Evolutionary conservation across 2,113 vertebrate genomes (phyloP), one percentile per base, ranked within the genome.

Genomic region (Talpa occidentalis): DNA sequence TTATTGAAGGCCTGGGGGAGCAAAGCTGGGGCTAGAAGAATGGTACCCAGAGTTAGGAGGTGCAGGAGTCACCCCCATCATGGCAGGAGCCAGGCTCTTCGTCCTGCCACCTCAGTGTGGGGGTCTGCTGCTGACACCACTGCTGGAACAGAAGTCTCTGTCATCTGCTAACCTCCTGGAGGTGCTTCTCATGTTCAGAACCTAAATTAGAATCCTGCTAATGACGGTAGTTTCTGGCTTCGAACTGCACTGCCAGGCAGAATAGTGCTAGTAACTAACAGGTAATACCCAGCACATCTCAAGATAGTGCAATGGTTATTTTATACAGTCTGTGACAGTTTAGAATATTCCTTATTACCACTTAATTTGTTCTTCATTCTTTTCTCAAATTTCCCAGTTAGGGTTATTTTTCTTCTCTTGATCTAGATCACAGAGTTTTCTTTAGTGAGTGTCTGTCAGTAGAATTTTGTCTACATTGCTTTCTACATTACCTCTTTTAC

Each of bases 101-200:
- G 28, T 15, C 35, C 19, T 16, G 70, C 17, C 47, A 11, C 22
- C 19, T 16, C 15, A 0, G 24, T 15, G 19, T 60, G 66, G 66
- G 17, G 0, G 3, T 15, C 10, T 35, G 10, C 11, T 28, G 30
- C 47, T 21, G 22, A 9, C 21, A 6, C 28, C 1, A 4, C 32
- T 56, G 2, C 28, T 26, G 66, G 35, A 44, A 44, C 44, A 5
- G 10, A 10, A 44, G 10, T 44, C 10, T 5, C 44, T 16, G 49
- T 42, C 40, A 19, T 30, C 52, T 26, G 64, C 21, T 14, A 14
- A 10, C 26, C 54, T 77, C 32, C 3, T 3, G 4, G 3, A 19
- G 60, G 30, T 22, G 80, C 35, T 64, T 66, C 35, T 78, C 62
- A n/a, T 24, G 12, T 26, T 83, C 16, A 0, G 5, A 40, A 30